phyloP scores from a whole-genome alignment of 2,113 vertebrate species.

The Entelurus aequoreus region DNA sequence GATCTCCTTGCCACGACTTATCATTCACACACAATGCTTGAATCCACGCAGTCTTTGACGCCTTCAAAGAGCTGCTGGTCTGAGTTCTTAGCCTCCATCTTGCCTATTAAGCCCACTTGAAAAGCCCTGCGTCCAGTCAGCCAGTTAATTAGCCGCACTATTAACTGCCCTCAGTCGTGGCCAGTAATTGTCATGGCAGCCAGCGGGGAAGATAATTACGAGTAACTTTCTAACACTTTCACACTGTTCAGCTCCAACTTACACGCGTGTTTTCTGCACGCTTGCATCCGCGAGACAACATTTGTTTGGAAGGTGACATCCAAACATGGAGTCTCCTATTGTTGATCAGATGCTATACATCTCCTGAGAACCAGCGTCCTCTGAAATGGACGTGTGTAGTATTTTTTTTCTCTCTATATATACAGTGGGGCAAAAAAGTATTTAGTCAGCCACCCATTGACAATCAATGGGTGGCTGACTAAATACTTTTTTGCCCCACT shows the following conservation, averaged over 20 bases:
- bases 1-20: neutral
- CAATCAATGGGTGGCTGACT: too few relatives aligned
- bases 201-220: constrained; percentile 35
- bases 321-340: neutral
- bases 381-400: too few relatives aligned
- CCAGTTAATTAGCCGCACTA: constrained; percentile 39
- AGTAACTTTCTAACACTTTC: constrained; percentile 7
- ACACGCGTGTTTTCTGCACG: neutral
- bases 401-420: too few relatives aligned
- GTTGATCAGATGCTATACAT: constrained; percentile 49
- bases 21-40: neutral
- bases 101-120: constrained; percentile 19
- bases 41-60: neutral
- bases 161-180: constrained; percentile 41
- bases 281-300: neutral
- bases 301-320: neutral
- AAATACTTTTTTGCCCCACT: too few relatives aligned
- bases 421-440: too few relatives aligned
- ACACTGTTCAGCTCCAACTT: neutral
- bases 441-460: too few relatives aligned
- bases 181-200: constrained; percentile 35
- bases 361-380: too few relatives aligned
- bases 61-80: neutral
- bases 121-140: constrained; percentile 19
- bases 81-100: neutral